These are phyloP conservation scores for Hozukius guyotensis DNA, from an alignment of 2,797 vertebrate genomes.

Conservation along the genomic window DNA sequence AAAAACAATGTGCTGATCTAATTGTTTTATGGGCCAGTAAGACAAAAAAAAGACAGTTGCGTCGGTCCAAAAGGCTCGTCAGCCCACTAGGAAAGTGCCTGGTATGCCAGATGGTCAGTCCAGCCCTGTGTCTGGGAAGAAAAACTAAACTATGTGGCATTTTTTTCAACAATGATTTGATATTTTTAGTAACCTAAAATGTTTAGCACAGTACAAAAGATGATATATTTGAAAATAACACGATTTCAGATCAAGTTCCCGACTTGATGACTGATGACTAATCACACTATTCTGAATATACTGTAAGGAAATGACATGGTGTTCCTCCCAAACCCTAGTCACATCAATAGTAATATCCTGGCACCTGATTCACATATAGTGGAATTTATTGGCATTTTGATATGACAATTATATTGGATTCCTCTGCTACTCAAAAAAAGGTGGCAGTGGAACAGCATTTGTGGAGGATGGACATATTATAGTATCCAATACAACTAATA, in stretches of 20 bases:
- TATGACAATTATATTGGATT: not conserved
- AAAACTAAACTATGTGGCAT: not conserved
- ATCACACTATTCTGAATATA: not conserved
- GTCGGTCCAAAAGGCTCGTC: no score
- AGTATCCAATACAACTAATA: not conserved
- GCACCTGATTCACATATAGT: not conserved
- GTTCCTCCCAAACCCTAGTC: not conserved
- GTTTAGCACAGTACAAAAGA: not conserved
- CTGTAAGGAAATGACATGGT: not conserved
- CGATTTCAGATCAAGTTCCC: not conserved
- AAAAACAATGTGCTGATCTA: not conserved
- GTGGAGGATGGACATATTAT: not conserved
- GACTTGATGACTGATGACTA: not conserved
- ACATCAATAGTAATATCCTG: not conserved
- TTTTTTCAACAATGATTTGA: not conserved
- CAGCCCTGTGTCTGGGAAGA: not conserved
- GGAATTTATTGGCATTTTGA: not conserved
- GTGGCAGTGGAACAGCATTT: not conserved
- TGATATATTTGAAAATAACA: not conserved
- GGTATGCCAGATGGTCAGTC: not conserved
- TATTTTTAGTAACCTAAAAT: not conserved
- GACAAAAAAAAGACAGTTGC: not conserved
- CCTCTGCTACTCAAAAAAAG: not conserved
- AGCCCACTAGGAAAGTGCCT: not conserved
- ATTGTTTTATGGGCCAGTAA: not conserved